Evolutionary conservation across 2,888 invertebrate genomes (phyloP), one percentile per base, ranked within the genome.

Genomic region (Drymonia ruficornis): DNA sequence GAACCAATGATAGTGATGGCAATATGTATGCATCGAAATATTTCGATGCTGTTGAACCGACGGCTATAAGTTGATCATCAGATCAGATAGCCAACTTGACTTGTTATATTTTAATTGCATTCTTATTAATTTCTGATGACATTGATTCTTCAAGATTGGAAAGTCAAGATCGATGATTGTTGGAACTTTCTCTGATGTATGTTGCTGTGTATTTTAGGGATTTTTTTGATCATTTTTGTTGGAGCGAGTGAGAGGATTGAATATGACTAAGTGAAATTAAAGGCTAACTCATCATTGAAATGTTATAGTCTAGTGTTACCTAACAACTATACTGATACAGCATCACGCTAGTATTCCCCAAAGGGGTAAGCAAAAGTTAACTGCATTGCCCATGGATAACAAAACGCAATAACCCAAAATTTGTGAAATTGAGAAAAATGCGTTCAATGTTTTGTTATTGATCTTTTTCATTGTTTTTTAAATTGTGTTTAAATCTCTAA

Each of bases 111-210:
- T 50, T 56, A 56, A 58, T 57, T 49, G 19, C 53, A 60, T 42
- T 63, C 54, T 55, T 60, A 67, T 67, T 67, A 70, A 63, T 67
- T 67, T 53, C 50, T 45, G 49, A 28, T 67, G 64, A 70, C 70
- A 67, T 55, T 45, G 34, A 18, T 50, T 46, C 43, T 31, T 45
- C 52, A 29, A 56, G 43, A 43, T 59, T 64, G 65, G 71, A 70
- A 71, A 67, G 67, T 67, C 46, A 57, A 67, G 45, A 60, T 67
- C 60, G 47, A 53, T 34, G 55, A 62, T 65, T 55, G 52, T 63
- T 61, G 16, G 19, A 50, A 55, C 71, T 71, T 67, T 65, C 71
- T 58, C 62, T 62, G 50, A 61, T 55, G 57, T 53, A 38, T 7
- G 19, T 44, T 43, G 43, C 15, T 16, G 13, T 19, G 19, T 43